A percentile compares a stretch with the other conserved stretches of the same genome.
Evolutionary conservation across 2,888 invertebrate species (phyloP).

Genomic region (Lycocerus yunnanus): DNA sequence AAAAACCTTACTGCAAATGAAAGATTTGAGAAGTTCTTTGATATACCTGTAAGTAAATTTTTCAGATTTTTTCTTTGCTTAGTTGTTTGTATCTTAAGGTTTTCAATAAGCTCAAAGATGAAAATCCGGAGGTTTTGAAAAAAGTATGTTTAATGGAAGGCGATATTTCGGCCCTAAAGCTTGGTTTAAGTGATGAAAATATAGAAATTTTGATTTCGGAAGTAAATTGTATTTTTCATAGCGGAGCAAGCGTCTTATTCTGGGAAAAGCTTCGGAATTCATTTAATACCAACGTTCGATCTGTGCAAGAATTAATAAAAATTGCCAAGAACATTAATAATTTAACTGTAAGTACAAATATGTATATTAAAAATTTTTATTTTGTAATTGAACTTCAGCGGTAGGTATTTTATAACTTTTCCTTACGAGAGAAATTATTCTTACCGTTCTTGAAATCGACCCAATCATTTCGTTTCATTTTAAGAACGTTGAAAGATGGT

Average conservation of each 20-base stretch:
- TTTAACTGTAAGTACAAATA: conserved; percentile 57
- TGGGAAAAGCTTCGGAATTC: conserved; percentile 59
- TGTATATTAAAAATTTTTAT: too few relatives aligned
- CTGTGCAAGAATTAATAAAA: conserved; percentile 55
- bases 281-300: conserved; percentile 58
- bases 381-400: too few relatives aligned
- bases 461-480: too few relatives aligned
- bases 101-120: conserved; percentile 56
- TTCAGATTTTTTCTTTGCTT: too few relatives aligned
- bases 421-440: too few relatives aligned
- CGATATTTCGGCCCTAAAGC: conserved; percentile 56
- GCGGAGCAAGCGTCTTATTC: conserved; percentile 61
- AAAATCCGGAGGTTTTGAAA: conserved; percentile 52
- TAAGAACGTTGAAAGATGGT: too few relatives aligned
- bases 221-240: conserved; percentile 56
- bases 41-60: background rate
- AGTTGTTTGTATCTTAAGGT: too few relatives aligned
- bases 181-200: conserved; percentile 57
- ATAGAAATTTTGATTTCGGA: conserved; percentile 55
- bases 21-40: conserved; percentile 58
- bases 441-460: too few relatives aligned
- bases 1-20: conserved; percentile 44
- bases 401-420: too few relatives aligned
- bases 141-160: conserved; percentile 61
- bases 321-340: conserved; percentile 60